A percentile compares a stretch with the other conserved stretches of the same genome.
Evolutionary conservation across 1,140 invertebrate genomes (phyloP).

Genomic region (Campoletis sonorensis): DNA sequence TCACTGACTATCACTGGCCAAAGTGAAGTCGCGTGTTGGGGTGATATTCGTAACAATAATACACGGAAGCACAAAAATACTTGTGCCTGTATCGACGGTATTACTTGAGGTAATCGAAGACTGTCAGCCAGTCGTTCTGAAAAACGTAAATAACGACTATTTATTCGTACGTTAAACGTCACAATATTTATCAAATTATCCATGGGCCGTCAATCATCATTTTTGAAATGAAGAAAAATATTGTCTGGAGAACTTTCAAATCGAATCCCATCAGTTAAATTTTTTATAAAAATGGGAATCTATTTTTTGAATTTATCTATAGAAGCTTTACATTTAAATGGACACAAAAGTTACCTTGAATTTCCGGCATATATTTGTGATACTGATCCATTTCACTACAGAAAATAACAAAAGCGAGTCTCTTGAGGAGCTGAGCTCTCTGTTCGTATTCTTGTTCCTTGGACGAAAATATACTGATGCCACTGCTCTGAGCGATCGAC

Average conservation of each 20-base stretch:
- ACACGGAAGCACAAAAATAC: conserved; percentile 96
- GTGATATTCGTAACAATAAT: conserved; percentile 90
- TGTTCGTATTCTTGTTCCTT: conserved; percentile 95
- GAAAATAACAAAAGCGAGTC: conserved; percentile 93
- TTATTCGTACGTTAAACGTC: no score
- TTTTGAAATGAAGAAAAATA: no score
- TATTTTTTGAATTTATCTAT: no score
- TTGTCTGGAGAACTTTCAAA: no score
- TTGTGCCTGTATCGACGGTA: conserved; percentile 90
- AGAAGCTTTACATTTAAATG: background rate
- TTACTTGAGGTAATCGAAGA: conserved; percentile 86
- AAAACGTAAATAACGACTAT: conserved; percentile 41
- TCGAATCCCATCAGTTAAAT: no score
- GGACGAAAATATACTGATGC: conserved; percentile 86
- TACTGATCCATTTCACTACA: conserved; percentile 96
- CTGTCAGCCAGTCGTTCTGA: conserved; percentile 92
- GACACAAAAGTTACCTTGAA: conserved; percentile 84
- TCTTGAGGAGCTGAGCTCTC: conserved; percentile 89
- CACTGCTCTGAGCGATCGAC: conserved; percentile 86
- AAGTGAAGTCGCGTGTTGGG: conserved; percentile 90
- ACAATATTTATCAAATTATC: no score
- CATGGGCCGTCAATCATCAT: no score
- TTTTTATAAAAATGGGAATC: no score
- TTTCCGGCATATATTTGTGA: conserved; percentile 94
- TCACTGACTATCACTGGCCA: conserved; percentile 97